A percentile compares a stretch with the other conserved stretches of the same genome.
These are phyloP conservation scores for Magallana gigas DNA, from an alignment of 1,140 invertebrate species.

Conservation along the genomic window DNA sequence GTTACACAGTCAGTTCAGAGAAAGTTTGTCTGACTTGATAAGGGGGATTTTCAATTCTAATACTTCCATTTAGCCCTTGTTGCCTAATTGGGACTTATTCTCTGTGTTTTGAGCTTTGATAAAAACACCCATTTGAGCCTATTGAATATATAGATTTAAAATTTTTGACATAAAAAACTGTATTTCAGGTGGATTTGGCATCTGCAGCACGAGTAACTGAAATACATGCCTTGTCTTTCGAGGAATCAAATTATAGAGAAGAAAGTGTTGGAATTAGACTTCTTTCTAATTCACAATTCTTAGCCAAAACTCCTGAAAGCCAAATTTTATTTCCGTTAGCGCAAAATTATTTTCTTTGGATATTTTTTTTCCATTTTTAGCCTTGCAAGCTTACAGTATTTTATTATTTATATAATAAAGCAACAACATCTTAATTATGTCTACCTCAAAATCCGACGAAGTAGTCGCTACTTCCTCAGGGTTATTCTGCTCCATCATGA, in stretches of 20 bases:
- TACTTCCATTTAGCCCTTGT: neutral
- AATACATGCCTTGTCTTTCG: constrained; percentile 25
- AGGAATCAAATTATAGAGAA: constrained; percentile 27
- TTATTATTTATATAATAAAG: too few relatives aligned
- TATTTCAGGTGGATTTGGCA: constrained; percentile 35
- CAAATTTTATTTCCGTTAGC: constrained; percentile 40
- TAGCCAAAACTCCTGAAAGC: constrained; percentile 29
- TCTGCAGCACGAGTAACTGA: constrained; percentile 40
- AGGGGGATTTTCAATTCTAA: constrained; percentile 19
- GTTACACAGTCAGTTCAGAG: neutral
- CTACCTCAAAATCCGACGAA: too few relatives aligned
- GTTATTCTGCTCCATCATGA: too few relatives aligned
- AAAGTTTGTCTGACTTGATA: neutral
- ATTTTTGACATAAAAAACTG: constrained; percentile 38
- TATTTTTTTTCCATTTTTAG: too few relatives aligned
- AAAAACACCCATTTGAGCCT: constrained; percentile 51
- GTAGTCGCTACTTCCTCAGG: too few relatives aligned
- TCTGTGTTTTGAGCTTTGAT: constrained; percentile 40
- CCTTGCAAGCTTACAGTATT: too few relatives aligned
- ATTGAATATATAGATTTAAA: constrained; percentile 40
- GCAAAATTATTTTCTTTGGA: too few relatives aligned
- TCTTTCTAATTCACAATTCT: constrained; percentile 30
- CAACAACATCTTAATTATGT: too few relatives aligned
- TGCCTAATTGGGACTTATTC: constrained; percentile 51
- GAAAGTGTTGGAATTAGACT: constrained; percentile 10